Evolutionary conservation across 2,797 vertebrate species (phyloP).

Genomic region (Zalophus californianus): DNA sequence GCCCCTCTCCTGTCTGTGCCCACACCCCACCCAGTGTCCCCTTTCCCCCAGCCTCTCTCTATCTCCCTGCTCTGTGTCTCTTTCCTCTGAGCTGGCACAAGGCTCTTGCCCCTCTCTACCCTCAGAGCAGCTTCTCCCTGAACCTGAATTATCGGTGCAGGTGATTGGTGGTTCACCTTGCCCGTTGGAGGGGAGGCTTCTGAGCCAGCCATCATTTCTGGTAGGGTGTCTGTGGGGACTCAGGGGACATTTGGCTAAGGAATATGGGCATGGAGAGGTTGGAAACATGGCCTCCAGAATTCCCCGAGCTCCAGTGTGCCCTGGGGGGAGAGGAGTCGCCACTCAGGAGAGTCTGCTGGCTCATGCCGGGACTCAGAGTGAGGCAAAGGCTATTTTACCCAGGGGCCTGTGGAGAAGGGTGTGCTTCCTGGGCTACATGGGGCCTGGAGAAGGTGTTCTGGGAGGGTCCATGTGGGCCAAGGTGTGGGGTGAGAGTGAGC

Average conservation of each 20-base stretch:
- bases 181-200: neutral
- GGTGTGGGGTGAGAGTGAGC: neutral
- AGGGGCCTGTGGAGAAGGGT: rapidly evolving
- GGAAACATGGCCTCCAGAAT: neutral
- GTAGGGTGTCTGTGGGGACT: neutral
- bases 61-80: neutral
- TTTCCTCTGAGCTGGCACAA: neutral
- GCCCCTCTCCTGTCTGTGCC: neutral
- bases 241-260: neutral
- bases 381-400: neutral
- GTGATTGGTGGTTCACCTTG: neutral
- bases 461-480: neutral
- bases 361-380: neutral
- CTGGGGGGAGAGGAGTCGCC: neutral
- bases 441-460: neutral
- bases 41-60: neutral
- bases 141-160: neutral
- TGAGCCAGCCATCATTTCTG: neutral
- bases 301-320: neutral
- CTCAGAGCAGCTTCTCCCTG: neutral
- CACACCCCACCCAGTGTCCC: rapidly evolving
- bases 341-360: neutral
- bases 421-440: neutral
- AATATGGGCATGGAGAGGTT: neutral
- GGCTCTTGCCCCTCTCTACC: neutral